Evolutionary conservation across 1,140 invertebrate genomes (phyloP), one percentile per base, ranked within the genome.

Genomic region (Apolygus lucorum): DNA sequence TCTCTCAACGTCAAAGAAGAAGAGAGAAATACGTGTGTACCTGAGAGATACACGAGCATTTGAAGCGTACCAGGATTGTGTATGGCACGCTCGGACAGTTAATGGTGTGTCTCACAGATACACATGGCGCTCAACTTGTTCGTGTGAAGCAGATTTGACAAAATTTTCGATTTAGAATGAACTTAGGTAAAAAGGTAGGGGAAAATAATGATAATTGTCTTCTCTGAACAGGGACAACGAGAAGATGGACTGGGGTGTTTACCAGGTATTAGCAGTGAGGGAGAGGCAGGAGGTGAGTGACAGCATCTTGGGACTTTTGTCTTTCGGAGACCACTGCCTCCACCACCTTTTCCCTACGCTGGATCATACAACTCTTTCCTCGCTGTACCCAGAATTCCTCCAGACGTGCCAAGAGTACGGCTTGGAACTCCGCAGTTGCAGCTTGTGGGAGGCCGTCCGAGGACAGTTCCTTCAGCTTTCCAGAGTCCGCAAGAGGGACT

Each of bases 291-390:
- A 91, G 52, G 81, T 91, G n/a, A 87, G 85, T 25, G 54, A 59
- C 8, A 81, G 84, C 0, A 86, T 81, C n/a, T 78, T 85, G 25
- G 87, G 90, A 73, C 77, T 90, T 29, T 83, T 84, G 0, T 73
- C 91, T 26, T 93, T 90, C 72, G 91, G 91, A 4, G 85, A 88
- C 34, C 92, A 94, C 76, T 79, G 80, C 0, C 78, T 93, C 0
- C 91, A 94, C 76, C 91, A 93, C 80, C 79, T 94, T 0, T 86
- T 93, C 72, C 91, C 91, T 0, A 90, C 90, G 0, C 74, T 93
- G 17, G 91, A 93, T 75, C 90, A 92, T 73, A 76, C 76, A 29
- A 75, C 78, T 59, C 77, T 93, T 24, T 79, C 82, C 1, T 77
- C 84, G 21, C 79, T 92, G 13, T 82, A 87, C 73, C 84, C 86